Conservation (phyloP, 1,140 invertebrate species). For the Drosophila kurseongensis region DNA sequence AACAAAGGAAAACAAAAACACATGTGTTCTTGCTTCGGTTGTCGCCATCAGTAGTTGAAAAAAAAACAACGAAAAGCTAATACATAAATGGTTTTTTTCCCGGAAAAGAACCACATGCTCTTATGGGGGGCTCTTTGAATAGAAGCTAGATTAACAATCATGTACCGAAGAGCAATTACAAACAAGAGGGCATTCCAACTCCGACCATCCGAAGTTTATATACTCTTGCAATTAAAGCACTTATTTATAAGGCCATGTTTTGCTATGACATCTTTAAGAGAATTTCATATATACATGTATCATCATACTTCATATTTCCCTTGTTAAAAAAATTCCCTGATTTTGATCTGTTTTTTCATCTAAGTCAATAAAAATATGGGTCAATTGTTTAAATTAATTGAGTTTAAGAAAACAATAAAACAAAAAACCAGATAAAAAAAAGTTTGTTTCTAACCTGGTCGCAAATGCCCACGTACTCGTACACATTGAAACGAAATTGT, state of each 20-base stretch:
- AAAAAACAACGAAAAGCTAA: slow-evolving; percentile 11
- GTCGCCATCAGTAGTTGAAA: slow-evolving; percentile 6
- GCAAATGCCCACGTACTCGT: not conserved
- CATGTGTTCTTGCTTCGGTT: slow-evolving; percentile 4
- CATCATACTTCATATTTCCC: too few species aligned
- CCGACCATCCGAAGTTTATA: not conserved
- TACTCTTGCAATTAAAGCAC: not conserved
- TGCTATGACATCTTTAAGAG: too few species aligned
- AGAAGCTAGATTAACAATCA: slow-evolving; percentile 7
- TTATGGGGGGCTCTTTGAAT: slow-evolving; percentile 11
- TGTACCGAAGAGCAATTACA: slow-evolving; percentile 1
- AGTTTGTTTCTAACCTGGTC: not conserved
- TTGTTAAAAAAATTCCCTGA: too few species aligned
- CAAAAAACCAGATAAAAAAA: too few species aligned
- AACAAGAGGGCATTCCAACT: not conserved
- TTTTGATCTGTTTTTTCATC: too few species aligned
- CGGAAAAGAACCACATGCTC: slow-evolving; percentile 3
- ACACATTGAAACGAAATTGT: not conserved
- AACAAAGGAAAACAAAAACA: slow-evolving; percentile 1
- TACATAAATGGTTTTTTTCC: slow-evolving; percentile 1
- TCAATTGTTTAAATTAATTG: too few species aligned
- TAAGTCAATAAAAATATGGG: too few species aligned
- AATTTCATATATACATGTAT: too few species aligned
- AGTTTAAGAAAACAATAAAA: too few species aligned
- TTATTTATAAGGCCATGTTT: too few species aligned